Percentiles rank a stretch among this genome's conserved stretches.
Evolutionary conservation across 2,113 vertebrate species (phyloP).

Genomic region (Galeopterus variegatus): DNA sequence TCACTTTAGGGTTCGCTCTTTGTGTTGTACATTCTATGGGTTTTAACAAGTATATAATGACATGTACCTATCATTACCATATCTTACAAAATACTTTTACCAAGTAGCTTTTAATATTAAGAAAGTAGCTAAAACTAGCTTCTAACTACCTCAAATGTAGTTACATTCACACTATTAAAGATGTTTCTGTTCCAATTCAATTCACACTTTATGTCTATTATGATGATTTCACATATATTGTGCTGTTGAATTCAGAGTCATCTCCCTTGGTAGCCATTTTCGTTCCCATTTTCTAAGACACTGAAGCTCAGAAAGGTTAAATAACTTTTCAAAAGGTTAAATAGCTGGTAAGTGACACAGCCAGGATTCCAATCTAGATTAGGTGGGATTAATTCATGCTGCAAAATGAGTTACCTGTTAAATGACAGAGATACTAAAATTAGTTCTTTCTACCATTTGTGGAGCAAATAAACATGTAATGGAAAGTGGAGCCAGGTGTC

Average conservation of each 20-base stretch:
- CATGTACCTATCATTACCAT: not conserved
- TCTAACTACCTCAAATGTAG: not conserved
- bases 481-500: conserved; percentile 64
- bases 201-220: not conserved
- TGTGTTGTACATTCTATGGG: not conserved
- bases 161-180: not conserved
- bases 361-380: conserved; percentile 32
- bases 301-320: conserved; percentile 26
- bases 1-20: not conserved
- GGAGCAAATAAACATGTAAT: conserved; percentile 56
- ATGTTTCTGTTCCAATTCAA: not conserved
- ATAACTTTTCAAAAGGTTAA: conserved; percentile 45
- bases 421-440: conserved; percentile 77
- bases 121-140: conserved; percentile 9
- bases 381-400: conserved; percentile 57
- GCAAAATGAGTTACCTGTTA: conserved; percentile 67
- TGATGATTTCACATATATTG: not conserved
- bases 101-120: conserved; percentile 15
- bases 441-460: conserved; percentile 66
- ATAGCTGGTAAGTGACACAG: conserved; percentile 21
- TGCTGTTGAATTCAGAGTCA: not conserved
- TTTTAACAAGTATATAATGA: conserved; percentile 22
- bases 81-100: not conserved
- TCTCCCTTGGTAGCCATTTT: not conserved
- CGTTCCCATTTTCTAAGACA: conserved; percentile 37